phyloP scores from a whole-genome alignment of 2,113 vertebrate species.

The Gopherus flavomarginatus region DNA sequence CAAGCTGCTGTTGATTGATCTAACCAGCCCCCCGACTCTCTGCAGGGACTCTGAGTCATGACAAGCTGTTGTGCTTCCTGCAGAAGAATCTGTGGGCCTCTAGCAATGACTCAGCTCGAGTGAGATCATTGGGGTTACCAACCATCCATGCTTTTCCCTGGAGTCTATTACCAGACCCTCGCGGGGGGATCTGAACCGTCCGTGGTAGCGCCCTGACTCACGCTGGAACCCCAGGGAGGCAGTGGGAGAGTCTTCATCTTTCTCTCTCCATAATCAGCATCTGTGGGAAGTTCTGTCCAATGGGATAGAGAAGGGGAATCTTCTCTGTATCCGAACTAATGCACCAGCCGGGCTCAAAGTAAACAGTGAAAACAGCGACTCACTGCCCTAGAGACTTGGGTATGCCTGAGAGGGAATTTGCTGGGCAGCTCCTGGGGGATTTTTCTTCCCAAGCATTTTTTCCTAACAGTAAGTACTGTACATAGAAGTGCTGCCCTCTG shows the following conservation, averaged over 20 bases:
- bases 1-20: background rate
- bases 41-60: background rate
- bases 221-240: fast-evolving
- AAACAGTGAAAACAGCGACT: background rate
- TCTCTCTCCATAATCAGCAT: fast-evolving
- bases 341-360: background rate
- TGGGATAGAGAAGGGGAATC: background rate
- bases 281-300: fast-evolving
- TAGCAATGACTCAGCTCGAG: background rate
- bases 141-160: fast-evolving
- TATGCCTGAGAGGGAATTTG: background rate
- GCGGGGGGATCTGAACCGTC: fast-evolving
- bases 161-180: background rate
- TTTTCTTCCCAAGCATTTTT: background rate
- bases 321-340: fast-evolving
- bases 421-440: background rate
- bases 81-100: background rate
- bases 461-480: too few relatives aligned
- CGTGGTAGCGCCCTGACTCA: fast-evolving
- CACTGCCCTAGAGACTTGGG: background rate
- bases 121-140: fast-evolving
- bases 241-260: background rate
- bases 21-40: background rate
- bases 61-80: background rate
- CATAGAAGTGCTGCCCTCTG: background rate